phyloP scores from a whole-genome alignment of 2,888 invertebrate genomes.

The Latrodectus hesperus region DNA sequence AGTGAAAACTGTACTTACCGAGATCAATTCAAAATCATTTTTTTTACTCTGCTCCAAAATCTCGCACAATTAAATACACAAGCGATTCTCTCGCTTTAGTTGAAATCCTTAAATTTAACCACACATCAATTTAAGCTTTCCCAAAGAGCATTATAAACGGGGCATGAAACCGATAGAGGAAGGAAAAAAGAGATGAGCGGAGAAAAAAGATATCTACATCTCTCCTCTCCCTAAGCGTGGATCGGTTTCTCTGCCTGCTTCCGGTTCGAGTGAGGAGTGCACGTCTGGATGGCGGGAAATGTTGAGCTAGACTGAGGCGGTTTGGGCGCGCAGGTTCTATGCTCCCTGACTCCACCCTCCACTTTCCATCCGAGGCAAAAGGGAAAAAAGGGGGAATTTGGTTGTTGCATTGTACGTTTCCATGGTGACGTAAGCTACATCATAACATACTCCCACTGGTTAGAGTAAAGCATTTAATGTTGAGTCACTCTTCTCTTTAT shows the following conservation, averaged over 20 bases:
- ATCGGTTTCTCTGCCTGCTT: no score
- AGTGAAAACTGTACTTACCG: no score
- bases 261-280: background rate
- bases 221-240: background rate
- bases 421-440: constrained; percentile 40
- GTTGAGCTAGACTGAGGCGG: background rate
- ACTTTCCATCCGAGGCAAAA: background rate
- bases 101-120: no score
- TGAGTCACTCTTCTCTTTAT: constrained; percentile 35
- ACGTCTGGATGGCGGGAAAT: background rate
- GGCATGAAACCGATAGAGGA: background rate
- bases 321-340: background rate
- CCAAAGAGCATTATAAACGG: no score
- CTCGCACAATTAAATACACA: no score
- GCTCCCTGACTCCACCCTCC: background rate
- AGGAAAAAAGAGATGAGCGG: background rate
- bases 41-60: no score
- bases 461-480: background rate
- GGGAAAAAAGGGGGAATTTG: constrained; percentile 25
- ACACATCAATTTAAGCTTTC: no score
- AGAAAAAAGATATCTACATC: background rate
- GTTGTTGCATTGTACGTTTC: constrained; percentile 50
- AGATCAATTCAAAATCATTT: no score
- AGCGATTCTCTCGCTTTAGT: no score
- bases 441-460: constrained; percentile 39